Conservation (phyloP, 2,113 vertebrate genomes). For the Corapipo altera region DNA sequence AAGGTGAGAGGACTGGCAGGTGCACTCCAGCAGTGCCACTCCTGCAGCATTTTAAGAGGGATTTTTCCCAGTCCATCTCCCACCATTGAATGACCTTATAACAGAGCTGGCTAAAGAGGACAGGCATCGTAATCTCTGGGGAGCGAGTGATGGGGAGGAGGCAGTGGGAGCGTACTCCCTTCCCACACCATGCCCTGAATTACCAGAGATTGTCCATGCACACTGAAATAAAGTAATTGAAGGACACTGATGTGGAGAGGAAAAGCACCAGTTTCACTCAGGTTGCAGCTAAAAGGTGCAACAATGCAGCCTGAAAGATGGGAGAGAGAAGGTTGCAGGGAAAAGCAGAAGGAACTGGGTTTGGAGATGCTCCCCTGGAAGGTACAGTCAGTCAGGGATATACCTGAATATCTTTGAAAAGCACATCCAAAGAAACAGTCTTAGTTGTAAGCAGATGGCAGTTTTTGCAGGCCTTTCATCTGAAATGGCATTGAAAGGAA, state of each 20-base stretch:
- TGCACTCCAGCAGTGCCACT: not conserved
- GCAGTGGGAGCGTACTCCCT: rapidly evolving
- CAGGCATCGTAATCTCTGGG: not conserved
- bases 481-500: not conserved
- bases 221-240: not conserved
- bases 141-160: not conserved
- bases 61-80: not conserved
- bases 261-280: not conserved
- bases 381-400: not conserved
- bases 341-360: not conserved
- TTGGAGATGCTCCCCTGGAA: not conserved
- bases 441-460: not conserved
- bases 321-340: not conserved
- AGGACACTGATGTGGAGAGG: rapidly evolving
- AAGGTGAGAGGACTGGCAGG: not conserved
- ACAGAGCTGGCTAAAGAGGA: not conserved
- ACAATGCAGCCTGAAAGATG: not conserved
- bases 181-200: rapidly evolving
- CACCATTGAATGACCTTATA: rapidly evolving
- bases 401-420: not conserved
- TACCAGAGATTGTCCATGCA: not conserved
- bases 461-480: not conserved
- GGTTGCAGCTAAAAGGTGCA: not conserved
- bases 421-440: not conserved
- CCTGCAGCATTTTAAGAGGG: not conserved